phyloP scores from a whole-genome alignment of 2,797 vertebrate species.

The Pipistrellus pipistrellus region DNA sequence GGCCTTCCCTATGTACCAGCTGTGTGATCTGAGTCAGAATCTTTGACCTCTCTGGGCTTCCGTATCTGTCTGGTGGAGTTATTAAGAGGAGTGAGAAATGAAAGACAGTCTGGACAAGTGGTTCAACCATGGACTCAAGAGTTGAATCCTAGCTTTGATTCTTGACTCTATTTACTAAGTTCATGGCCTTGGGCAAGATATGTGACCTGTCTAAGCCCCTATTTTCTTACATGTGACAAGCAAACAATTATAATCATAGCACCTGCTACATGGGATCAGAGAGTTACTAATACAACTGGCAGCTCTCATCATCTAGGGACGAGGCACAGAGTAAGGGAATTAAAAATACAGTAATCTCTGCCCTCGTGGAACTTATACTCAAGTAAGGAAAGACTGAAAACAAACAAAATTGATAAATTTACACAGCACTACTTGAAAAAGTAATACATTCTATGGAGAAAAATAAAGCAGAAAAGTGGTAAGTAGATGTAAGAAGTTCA shows the following conservation, averaged over 20 bases:
- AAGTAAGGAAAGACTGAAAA: background rate
- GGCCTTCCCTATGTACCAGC: background rate
- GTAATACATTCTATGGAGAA: background rate
- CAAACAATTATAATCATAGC: background rate
- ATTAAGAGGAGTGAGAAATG: background rate
- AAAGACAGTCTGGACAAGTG: background rate
- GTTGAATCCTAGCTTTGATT: background rate
- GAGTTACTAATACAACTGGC: background rate
- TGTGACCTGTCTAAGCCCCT: background rate
- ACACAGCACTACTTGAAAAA: background rate
- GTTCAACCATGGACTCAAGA: background rate
- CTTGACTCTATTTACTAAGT: background rate
- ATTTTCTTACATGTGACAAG: background rate
- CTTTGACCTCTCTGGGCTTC: background rate
- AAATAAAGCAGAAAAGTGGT: background rate
- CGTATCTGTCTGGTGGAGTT: background rate
- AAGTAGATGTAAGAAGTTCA: background rate
- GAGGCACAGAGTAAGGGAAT: background rate
- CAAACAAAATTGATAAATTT: conserved; percentile 22
- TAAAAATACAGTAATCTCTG: background rate
- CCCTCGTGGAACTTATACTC: background rate
- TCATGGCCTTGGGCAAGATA: background rate
- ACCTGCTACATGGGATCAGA: background rate
- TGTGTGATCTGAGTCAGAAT: background rate
- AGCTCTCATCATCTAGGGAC: background rate